phyloP scores from a whole-genome alignment of 2,797 vertebrate species.

The Microcaecilia unicolor region DNA sequence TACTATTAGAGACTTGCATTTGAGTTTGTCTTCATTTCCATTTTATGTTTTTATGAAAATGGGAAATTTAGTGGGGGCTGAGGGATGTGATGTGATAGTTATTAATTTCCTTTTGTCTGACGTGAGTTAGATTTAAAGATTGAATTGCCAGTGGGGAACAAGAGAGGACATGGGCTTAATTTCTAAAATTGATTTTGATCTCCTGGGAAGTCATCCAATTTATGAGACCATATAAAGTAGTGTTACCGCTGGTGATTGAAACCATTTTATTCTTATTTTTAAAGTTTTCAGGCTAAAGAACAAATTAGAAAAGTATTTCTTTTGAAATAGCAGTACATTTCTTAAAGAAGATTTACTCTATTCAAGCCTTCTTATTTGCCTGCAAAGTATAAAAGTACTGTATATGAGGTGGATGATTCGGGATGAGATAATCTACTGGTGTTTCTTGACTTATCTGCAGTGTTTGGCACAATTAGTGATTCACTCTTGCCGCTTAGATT shows the following conservation, averaged over 20 bases:
- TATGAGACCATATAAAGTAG: not conserved
- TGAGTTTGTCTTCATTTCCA: not conserved
- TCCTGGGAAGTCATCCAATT: constrained; percentile 7
- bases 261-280: no score
- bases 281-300: no score
- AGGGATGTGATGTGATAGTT: not conserved
- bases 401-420: no score
- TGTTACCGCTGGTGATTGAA: no score
- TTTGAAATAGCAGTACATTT: not conserved
- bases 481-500: no score
- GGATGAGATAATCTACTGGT: no score
- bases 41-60: not conserved
- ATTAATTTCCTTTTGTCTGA: constrained; percentile 7
- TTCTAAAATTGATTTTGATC: constrained; percentile 12
- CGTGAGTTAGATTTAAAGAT: constrained; percentile 18
- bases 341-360: no score
- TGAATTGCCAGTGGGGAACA: constrained; percentile 8
- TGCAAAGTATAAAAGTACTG: no score
- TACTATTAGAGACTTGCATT: no score
- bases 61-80: not conserved
- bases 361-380: no score
- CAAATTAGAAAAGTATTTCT: fast-evolving
- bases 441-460: no score
- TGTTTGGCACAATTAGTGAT: no score
- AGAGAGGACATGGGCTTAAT: constrained; percentile 3